phyloP scores from a whole-genome alignment of 1,140 invertebrate genomes.

The Hylaeus anthracinus region DNA sequence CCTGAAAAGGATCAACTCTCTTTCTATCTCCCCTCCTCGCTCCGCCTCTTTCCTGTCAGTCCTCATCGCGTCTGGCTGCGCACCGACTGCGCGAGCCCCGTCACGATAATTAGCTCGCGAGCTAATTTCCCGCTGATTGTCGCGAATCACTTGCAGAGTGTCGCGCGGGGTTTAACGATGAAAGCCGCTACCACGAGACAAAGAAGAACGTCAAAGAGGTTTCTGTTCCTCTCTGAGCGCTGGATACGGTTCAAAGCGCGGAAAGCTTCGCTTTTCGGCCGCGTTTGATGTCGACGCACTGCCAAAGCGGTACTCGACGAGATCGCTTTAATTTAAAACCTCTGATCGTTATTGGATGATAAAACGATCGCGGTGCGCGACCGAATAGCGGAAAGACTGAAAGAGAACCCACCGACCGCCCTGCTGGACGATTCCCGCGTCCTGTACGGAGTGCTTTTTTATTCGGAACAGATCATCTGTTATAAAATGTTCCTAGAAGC shows the following conservation, averaged over 20 bases:
- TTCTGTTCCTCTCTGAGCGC: slow-evolving; percentile 8
- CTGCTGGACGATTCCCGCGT: not conserved
- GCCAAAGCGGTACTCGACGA: slow-evolving; percentile 1
- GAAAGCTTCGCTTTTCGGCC: slow-evolving; percentile 36
- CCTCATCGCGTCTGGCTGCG: slow-evolving; percentile 22
- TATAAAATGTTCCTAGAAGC: too few species aligned
- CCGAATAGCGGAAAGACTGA: slow-evolving; percentile 19
- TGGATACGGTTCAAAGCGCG: slow-evolving; percentile 19
- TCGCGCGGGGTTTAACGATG: slow-evolving; percentile 24
- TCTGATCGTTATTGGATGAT: slow-evolving; percentile 33
- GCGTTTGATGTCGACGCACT: slow-evolving; percentile 43
- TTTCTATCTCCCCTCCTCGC: not conserved
- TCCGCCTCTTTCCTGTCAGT: slow-evolving; percentile 14
- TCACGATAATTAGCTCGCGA: slow-evolving; percentile 72
- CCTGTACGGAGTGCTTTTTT: too few species aligned
- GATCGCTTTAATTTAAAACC: slow-evolving; percentile 28
- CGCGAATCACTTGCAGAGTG: slow-evolving; percentile 41
- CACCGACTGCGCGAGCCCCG: slow-evolving; percentile 11
- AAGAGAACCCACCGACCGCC: not conserved
- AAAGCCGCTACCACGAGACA: slow-evolving; percentile 23
- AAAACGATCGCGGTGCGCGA: not conserved
- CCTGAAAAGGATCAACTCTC: slow-evolving; percentile 46
- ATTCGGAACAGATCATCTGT: too few species aligned
- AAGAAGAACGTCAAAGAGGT: slow-evolving; percentile 42
- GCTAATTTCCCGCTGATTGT: slow-evolving; percentile 72